Conservation (phyloP, 1,140 invertebrate species). For the Limonius californicus region DNA sequence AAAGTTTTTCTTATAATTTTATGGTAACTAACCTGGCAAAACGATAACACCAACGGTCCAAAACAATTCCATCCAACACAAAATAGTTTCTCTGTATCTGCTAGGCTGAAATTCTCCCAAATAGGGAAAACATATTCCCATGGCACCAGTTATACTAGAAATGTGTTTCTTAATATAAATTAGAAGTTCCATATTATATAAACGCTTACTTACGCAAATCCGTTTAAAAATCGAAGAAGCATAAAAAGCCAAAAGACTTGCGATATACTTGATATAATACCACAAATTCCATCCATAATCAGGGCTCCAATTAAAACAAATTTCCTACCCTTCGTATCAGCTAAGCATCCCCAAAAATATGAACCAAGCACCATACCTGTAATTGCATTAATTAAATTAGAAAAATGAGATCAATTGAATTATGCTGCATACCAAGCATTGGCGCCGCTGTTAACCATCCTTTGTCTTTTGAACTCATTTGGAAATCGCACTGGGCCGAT, state of each 20-base stretch:
- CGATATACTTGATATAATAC: constrained; percentile 69
- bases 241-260: constrained; percentile 74
- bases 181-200: too few relatives aligned
- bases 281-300: constrained; percentile 71
- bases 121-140: constrained; percentile 74
- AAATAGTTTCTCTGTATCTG: constrained; percentile 67
- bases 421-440: constrained; percentile 70
- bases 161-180: too few relatives aligned
- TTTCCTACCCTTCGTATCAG: constrained; percentile 76
- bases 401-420: too few relatives aligned
- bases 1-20: too few relatives aligned
- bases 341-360: constrained; percentile 85
- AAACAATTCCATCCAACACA: constrained; percentile 78
- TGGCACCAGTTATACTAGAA: constrained; percentile 69
- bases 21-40: constrained; percentile 60
- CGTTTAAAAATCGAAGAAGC: constrained; percentile 74
- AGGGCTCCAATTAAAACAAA: constrained; percentile 71
- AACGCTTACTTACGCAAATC: constrained; percentile 83
- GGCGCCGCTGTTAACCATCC: constrained; percentile 72
- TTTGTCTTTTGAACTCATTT: constrained; percentile 70
- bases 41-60: constrained; percentile 71
- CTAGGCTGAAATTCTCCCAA: constrained; percentile 73
- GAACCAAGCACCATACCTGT: constrained; percentile 83
- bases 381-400: too few relatives aligned
- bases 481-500: constrained; percentile 70